phyloP scores from a whole-genome alignment of 1,140 invertebrate genomes.

The Nasonia longicornis region DNA sequence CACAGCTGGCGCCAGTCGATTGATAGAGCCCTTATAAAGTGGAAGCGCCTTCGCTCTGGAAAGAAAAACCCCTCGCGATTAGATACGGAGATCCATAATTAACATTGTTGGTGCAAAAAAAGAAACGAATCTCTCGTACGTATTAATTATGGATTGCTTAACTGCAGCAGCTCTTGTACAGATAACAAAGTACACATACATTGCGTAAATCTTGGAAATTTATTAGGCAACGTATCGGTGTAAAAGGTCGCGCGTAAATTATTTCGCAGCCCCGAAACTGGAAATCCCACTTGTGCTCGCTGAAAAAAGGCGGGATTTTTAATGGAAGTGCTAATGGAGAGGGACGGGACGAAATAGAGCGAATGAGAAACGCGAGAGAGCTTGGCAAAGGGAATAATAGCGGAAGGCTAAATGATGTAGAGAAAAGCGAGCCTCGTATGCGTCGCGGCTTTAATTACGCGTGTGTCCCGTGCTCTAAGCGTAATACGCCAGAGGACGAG shows the following conservation, averaged over 20 bases:
- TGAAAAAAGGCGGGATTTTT: neutral
- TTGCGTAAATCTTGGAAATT: neutral
- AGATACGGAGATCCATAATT: neutral
- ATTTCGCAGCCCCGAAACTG: too few relatives aligned
- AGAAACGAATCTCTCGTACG: neutral
- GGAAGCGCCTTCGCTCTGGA: neutral
- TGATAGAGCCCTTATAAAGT: neutral
- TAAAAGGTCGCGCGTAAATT: neutral
- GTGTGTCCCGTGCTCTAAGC: neutral
- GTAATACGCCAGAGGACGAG: neutral
- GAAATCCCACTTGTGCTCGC: too few relatives aligned
- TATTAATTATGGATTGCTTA: neutral
- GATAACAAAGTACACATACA: neutral
- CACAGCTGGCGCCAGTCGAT: neutral
- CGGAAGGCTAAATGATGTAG: neutral
- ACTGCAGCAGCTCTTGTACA: neutral
- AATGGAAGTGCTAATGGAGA: neutral
- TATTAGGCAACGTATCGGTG: too few relatives aligned
- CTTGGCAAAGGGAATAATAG: neutral
- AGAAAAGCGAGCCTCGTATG: neutral
- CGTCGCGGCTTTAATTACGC: neutral
- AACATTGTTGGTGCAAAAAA: neutral
- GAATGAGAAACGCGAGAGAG: neutral
- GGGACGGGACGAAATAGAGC: neutral
- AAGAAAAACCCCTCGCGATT: neutral